Base-by-base conservation (phyloP, 1,140 invertebrate genomes). In the Hyles euphorbiae region DNA sequence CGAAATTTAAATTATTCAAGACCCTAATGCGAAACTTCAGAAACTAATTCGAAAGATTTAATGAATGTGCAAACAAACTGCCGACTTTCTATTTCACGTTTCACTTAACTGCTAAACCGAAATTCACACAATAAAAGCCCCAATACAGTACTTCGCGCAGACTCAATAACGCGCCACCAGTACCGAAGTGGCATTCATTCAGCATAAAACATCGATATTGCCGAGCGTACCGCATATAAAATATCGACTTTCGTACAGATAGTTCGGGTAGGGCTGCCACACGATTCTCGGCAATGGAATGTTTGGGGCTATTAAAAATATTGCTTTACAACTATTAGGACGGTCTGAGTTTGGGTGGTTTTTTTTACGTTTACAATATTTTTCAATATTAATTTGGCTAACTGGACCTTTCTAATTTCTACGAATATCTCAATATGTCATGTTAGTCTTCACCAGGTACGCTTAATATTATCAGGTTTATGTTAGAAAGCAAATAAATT, bases 61-160 rank as follows among this genome's bases (percentile, higher is more conserved):
- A 34, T 52, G 22, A n/a, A 34, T 34, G 34, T 52, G 9, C 34
- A 33, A 34, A 34, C 33, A 8, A 50, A 57, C 46, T 49, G 36
- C 12, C 47, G 36, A 57, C 34, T 32, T 36, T 22, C 55, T 40
- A 57, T 57, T 49, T 57, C 55, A 57, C 55, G 47, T 57, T 12
- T 57, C 55, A 57, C 34, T 34, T 56, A 50, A 34, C 33, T 22
- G 10, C 10, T 52, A 4, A 52, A 52, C 50, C 50, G 33, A 52
- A 34, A 52, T 34, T 34, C 36, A 34, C 50, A 52, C 32, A 52
- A 52, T 52, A 52, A 52, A 52, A 34, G 9, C 50, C 32, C 33
- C 34, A 34, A 52, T 52, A 52, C 33, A 52, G 50, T 52, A 34
- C 33, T 34, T n/a, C 5, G 33, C 50, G 32, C 50, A 33, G 50